A percentile compares a stretch with the other conserved stretches of the same genome.
Evolutionary conservation across 1,140 invertebrate genomes (phyloP).

Genomic region (Pseudobourletiella spinata): DNA sequence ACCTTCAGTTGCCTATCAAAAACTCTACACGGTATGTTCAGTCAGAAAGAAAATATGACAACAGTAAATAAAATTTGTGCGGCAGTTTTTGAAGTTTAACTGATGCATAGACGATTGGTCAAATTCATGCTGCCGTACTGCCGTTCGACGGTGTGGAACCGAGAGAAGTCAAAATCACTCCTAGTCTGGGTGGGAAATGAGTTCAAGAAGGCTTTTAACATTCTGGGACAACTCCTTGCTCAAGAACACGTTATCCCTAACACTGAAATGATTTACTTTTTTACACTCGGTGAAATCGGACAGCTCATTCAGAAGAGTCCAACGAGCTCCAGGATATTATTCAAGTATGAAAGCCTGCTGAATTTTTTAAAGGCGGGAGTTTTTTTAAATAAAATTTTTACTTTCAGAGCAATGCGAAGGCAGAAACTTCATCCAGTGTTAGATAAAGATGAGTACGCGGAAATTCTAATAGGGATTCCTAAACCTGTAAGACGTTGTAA

Average conservation of each 20-base stretch:
- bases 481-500: constrained; percentile 38
- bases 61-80: background rate
- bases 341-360: constrained; percentile 57
- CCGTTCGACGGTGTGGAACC: constrained; percentile 49
- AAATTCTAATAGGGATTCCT: constrained; percentile 53
- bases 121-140: constrained; percentile 50
- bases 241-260: constrained; percentile 55
- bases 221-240: constrained; percentile 51
- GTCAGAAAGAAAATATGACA: background rate
- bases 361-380: no score
- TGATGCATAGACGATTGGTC: constrained; percentile 37
- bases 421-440: constrained; percentile 49
- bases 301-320: constrained; percentile 44
- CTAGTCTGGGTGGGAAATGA: constrained; percentile 51
- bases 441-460: constrained; percentile 53
- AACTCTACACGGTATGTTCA: constrained; percentile 7
- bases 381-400: no score
- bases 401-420: constrained; percentile 54
- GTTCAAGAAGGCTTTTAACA: constrained; percentile 51
- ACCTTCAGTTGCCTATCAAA: constrained; percentile 12
- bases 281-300: constrained; percentile 57
- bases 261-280: constrained; percentile 56
- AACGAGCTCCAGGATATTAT: constrained; percentile 17
- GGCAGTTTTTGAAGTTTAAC: background rate
- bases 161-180: constrained; percentile 60